Conservation (phyloP, 2,888 invertebrate genomes). For the Spialia ferax region DNA sequence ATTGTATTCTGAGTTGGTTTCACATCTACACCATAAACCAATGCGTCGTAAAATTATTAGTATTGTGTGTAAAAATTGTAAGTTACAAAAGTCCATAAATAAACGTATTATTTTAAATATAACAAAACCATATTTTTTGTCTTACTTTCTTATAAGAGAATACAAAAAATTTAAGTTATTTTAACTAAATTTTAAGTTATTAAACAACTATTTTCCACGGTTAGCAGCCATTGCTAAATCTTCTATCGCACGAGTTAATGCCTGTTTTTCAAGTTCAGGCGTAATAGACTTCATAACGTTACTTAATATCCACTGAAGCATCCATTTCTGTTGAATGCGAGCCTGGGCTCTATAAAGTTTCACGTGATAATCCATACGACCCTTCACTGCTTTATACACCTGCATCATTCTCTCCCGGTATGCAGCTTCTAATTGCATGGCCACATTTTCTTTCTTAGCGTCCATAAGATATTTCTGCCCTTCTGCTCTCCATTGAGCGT, state of each 20-base stretch:
- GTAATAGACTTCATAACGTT: constrained; percentile 94
- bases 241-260: constrained; percentile 93
- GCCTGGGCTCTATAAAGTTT: constrained; percentile 92
- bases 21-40: too few relatives aligned
- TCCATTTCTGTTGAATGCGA: constrained; percentile 95
- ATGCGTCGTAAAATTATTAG: not conserved
- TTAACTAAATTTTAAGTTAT: too few relatives aligned
- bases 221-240: constrained; percentile 91
- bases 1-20: not conserved
- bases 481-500: constrained; percentile 91
- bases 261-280: constrained; percentile 95
- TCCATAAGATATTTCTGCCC: constrained; percentile 92
- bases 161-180: not conserved
- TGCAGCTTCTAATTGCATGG: constrained; percentile 96
- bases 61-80: not conserved
- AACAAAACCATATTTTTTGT: not conserved
- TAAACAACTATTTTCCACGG: constrained; percentile 41
- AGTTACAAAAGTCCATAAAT: not conserved
- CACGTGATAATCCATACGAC: constrained; percentile 95
- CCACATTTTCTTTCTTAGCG: constrained; percentile 96
- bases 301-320: constrained; percentile 96
- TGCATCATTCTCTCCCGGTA: constrained; percentile 89
- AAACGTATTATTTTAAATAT: not conserved
- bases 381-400: constrained; percentile 88
- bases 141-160: not conserved